These are phyloP conservation scores for Lasaia peninsularis DNA, from an alignment of 1,140 invertebrate genomes.

Conservation along the genomic window DNA sequence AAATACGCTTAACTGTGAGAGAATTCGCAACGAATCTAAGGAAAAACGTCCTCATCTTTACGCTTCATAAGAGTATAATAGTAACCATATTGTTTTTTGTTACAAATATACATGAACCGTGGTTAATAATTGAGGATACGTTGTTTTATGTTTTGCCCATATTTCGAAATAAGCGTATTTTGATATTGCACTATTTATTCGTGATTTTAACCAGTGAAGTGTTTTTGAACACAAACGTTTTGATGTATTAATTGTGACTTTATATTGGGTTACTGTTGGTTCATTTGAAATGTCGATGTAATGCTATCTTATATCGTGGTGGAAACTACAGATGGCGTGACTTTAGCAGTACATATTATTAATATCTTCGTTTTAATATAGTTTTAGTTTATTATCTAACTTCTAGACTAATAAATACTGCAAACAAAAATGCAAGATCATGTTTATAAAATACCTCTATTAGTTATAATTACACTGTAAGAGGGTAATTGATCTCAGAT, in stretches of 20 bases:
- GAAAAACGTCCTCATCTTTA: too few relatives aligned
- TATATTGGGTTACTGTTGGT: not conserved
- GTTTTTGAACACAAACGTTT: not conserved
- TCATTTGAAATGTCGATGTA: not conserved
- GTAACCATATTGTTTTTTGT: too few relatives aligned
- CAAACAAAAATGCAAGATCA: not conserved
- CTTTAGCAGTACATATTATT: not conserved
- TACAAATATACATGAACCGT: too few relatives aligned
- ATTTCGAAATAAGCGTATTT: not conserved
- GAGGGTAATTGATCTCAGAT: constrained; percentile 8
- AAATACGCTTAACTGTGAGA: too few relatives aligned
- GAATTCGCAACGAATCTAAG: too few relatives aligned
- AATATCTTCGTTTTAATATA: not conserved
- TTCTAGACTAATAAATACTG: not conserved
- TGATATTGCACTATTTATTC: not conserved
- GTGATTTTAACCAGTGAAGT: constrained; percentile 1
- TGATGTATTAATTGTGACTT: not conserved
- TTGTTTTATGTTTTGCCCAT: not conserved
- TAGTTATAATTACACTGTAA: constrained; percentile 25
- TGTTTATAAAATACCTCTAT: constrained; percentile 31
- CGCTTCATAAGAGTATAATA: too few relatives aligned
- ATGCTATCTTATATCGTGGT: not conserved
- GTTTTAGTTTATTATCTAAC: not conserved
- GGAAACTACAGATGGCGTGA: not conserved
- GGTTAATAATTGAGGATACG: too few relatives aligned